A percentile compares a stretch with the other conserved stretches of the same genome.
Conservation (phyloP, 2,113 vertebrate genomes). For the Platysteira castanea region DNA sequence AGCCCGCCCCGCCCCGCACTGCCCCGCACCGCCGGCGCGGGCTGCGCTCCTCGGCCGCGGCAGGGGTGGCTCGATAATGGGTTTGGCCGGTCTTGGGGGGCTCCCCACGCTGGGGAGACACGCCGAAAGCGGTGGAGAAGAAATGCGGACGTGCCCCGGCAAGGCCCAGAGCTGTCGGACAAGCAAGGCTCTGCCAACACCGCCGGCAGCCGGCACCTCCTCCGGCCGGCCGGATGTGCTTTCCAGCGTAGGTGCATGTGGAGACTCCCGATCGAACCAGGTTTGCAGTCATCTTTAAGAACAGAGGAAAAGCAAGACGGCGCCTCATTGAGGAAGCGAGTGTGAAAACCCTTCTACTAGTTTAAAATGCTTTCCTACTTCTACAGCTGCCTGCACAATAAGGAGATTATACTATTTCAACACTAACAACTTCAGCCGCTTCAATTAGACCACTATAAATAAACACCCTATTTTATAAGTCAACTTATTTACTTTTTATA, state of each 20-base stretch:
- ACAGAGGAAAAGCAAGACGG: neutral
- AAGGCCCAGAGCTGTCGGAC: neutral
- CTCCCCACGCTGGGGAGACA: neutral
- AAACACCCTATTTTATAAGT: neutral
- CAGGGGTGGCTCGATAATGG: accelerated
- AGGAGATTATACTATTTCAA: neutral
- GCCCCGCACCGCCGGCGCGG: neutral
- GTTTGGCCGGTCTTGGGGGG: accelerated
- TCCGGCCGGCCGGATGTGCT: neutral
- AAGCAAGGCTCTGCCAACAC: neutral
- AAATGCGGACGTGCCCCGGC: neutral
- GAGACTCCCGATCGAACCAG: accelerated
- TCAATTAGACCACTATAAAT: neutral
- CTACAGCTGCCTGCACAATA: too few species aligned
- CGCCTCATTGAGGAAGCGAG: neutral
- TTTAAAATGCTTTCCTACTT: neutral
- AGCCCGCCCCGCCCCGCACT: neutral
- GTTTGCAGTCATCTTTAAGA: accelerated
- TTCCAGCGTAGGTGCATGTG: accelerated
- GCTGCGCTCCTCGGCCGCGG: neutral
- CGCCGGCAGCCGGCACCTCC: neutral
- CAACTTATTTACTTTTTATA: neutral
- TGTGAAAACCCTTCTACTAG: neutral
- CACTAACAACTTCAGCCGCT: neutral
- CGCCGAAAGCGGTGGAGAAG: neutral